Evolutionary conservation across 2,113 vertebrate species (phyloP).

Genomic region (Malurus cyaneus): DNA sequence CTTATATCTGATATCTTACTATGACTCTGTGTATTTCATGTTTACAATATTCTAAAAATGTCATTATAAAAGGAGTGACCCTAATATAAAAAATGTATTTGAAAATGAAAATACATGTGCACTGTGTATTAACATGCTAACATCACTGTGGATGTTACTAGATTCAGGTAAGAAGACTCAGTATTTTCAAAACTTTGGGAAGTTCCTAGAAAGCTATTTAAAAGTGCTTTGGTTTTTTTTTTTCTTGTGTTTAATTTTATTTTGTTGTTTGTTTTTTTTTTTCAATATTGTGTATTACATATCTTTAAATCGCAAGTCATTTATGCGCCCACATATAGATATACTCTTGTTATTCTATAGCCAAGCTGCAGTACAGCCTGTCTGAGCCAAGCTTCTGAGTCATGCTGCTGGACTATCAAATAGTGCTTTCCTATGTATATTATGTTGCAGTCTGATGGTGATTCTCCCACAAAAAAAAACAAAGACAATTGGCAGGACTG

Average conservation of each 20-base stretch:
- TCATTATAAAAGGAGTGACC: neutral
- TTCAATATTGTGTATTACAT: neutral
- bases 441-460: neutral
- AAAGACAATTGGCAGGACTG: neutral
- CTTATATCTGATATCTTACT: neutral
- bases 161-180: neutral
- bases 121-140: neutral
- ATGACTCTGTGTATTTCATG: neutral
- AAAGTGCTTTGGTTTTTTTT: fast-evolving
- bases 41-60: neutral
- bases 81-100: neutral
- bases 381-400: neutral
- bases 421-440: fast-evolving
- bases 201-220: neutral
- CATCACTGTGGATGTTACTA: neutral
- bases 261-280: neutral
- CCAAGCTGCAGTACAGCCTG: neutral
- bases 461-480: neutral
- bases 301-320: neutral
- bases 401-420: neutral
- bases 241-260: neutral
- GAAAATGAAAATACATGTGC: neutral
- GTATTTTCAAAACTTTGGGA: neutral
- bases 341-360: neutral
- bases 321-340: neutral